phyloP scores from a whole-genome alignment of 2,888 invertebrate genomes.

The Philereme vetulata region DNA sequence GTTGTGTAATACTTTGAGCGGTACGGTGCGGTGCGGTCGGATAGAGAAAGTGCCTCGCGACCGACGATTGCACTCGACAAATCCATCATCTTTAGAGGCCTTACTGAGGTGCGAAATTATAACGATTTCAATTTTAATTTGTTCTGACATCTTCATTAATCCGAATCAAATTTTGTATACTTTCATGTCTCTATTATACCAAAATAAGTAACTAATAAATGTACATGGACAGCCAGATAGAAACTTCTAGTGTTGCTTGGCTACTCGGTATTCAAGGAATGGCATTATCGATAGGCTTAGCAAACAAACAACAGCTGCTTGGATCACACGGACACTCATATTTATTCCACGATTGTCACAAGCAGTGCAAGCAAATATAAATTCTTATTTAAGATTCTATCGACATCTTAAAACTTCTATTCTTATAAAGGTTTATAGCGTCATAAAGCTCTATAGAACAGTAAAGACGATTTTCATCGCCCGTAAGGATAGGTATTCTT shows the following conservation, averaged over 20 bases:
- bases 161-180: constrained; percentile 40
- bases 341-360: constrained; percentile 29
- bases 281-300: neutral
- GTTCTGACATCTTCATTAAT: constrained; percentile 40
- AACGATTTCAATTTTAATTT: constrained; percentile 55
- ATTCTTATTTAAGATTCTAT: constrained; percentile 28
- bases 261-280: neutral
- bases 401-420: constrained; percentile 13
- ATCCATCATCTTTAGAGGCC: constrained; percentile 56
- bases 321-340: constrained; percentile 27
- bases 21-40: constrained; percentile 41
- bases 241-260: no score
- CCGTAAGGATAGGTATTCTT: no score
- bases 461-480: no score
- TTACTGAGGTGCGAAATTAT: constrained; percentile 52
- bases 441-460: constrained; percentile 16
- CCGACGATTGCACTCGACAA: constrained; percentile 62
- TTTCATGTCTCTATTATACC: neutral
- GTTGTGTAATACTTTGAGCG: constrained; percentile 48
- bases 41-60: constrained; percentile 72
- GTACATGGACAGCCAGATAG: neutral
- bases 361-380: constrained; percentile 26
- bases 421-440: constrained; percentile 2
- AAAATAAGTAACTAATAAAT: no score
- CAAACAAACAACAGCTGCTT: constrained; percentile 14